phyloP scores from a whole-genome alignment of 2,113 vertebrate species.

The Zeus faber region DNA sequence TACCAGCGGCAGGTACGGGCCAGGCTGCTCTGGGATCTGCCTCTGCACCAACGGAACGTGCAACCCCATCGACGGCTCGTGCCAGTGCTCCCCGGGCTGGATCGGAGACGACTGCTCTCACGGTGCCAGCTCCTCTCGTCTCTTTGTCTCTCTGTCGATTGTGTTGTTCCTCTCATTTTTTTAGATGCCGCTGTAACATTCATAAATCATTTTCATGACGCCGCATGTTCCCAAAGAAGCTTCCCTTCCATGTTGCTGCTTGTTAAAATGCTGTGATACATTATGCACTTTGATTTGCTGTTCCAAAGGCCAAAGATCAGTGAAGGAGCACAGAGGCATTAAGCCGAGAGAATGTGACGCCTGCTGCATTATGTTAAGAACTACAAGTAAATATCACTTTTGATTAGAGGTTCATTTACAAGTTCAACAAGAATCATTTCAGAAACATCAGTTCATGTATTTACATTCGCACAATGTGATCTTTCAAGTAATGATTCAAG shows the following conservation, averaged over 20 bases:
- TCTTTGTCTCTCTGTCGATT: too few species aligned
- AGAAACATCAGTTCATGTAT: too few species aligned
- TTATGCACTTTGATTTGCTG: slow-evolving; percentile 68
- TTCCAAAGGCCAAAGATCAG: slow-evolving; percentile 50
- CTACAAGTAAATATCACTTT: slow-evolving; percentile 27
- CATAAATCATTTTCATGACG: slow-evolving; percentile 47
- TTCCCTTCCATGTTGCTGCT: slow-evolving; percentile 35
- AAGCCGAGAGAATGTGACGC: slow-evolving; percentile 41
- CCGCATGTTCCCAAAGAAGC: too few species aligned
- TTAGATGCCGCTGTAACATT: slow-evolving; percentile 33
- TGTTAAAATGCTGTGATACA: slow-evolving; percentile 58
- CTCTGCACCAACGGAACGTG: slow-evolving; percentile 94
- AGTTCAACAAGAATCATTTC: too few species aligned
- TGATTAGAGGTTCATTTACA: too few species aligned
- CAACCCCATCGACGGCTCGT: slow-evolving; percentile 93
- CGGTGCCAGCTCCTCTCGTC: slow-evolving; percentile 65
- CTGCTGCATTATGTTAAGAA: slow-evolving; percentile 24
- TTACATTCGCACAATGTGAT: too few species aligned
- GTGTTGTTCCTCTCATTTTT: slow-evolving; percentile 36
- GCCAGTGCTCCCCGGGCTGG: slow-evolving; percentile 95
- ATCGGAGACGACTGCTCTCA: slow-evolving; percentile 94
- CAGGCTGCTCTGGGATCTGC: slow-evolving; percentile 84
- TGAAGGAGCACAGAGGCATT: slow-evolving; percentile 46
- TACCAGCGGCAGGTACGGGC: slow-evolving; percentile 85
- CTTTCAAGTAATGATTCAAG: too few species aligned